Percentiles rank a stretch among this genome's conserved stretches.
phyloP scores from a whole-genome alignment of 2,113 vertebrate genomes.

The Prunella himalayana region DNA sequence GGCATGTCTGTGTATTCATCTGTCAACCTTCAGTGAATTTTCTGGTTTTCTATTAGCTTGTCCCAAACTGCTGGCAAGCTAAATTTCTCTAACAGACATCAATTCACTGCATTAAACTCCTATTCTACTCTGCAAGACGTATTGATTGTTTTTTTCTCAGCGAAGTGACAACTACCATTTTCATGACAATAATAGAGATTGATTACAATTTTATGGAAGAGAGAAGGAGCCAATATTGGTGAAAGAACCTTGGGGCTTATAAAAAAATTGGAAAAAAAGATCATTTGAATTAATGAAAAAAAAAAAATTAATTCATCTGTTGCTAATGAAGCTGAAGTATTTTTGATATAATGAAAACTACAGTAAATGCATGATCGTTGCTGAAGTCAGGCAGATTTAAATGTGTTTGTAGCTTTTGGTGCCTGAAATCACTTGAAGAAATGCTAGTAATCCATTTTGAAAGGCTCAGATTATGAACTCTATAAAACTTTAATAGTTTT shows the following conservation, averaged over 20 bases:
- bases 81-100: slow-evolving; percentile 75
- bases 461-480: background rate
- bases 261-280: slow-evolving; percentile 64
- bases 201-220: slow-evolving; percentile 74
- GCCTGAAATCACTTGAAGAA: slow-evolving; percentile 29
- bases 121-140: slow-evolving; percentile 71
- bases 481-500: background rate
- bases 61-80: slow-evolving; percentile 72
- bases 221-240: slow-evolving; percentile 46
- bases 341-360: slow-evolving; percentile 25
- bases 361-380: background rate
- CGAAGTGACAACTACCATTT: slow-evolving; percentile 79
- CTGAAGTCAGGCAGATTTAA: slow-evolving; percentile 20
- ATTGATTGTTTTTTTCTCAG: slow-evolving; percentile 77
- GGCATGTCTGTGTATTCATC: slow-evolving; percentile 64
- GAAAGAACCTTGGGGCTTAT: slow-evolving; percentile 54
- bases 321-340: slow-evolving; percentile 51
- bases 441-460: background rate
- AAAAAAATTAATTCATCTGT: slow-evolving; percentile 67
- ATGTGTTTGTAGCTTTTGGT: background rate
- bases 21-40: slow-evolving; percentile 69
- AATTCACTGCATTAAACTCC: slow-evolving; percentile 75
- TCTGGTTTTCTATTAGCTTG: slow-evolving; percentile 74
- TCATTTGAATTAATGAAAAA: slow-evolving; percentile 67
- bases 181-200: slow-evolving; percentile 81